Base-by-base conservation (phyloP, 2,797 vertebrate species). In the Leptatherina wallacei region DNA sequence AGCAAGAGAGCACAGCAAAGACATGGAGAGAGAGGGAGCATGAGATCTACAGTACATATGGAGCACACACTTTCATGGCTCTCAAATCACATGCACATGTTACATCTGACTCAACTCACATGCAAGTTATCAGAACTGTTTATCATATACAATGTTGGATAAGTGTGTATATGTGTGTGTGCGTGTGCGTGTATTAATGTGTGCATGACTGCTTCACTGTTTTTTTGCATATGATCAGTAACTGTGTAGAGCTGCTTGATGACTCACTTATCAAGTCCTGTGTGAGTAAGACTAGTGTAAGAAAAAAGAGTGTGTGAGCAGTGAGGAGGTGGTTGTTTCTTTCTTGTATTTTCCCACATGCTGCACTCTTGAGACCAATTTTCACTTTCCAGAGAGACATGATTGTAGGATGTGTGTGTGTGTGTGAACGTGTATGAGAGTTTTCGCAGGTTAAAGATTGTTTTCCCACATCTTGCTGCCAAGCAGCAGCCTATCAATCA, bases 281-380 rank as follows among this genome's bases (percentile, higher is more conserved):
- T 51, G 18, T n/a, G 12, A 64, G 59, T 60, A 60, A 63, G 38
- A 61, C 0, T 54, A 32, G 56, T 27, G 51, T 42, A 12, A 42
- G 38, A 61, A n/a, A 35, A 65, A 22, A 58, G 3, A 74, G 10
- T 29, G 64, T 40, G 54, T 69, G 52, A 77, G 42, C 10, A 61
- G 0, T 30, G 44, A 74, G 42, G 65, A 44, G 67, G 51, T 40
- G 67, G 33, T 55, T 54, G 52, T 35, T 65, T 49, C 22, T 64
- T 49, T 65, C 29, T 56, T 69, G 32, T 62, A 13, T 40, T 66
- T 69, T 70, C 14, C 24, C 14, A 61, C 70, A 66, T 55, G 11
- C 42, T 49, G 20, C 64, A 79, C 55, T 56, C 36, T 71, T 38
- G 69, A 63, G 77, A 75, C 71, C 62, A 81, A 78, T 86, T 82